Evolutionary conservation across 2,797 vertebrate genomes (phyloP).

Genomic region (Leuciscus waleckii): DNA sequence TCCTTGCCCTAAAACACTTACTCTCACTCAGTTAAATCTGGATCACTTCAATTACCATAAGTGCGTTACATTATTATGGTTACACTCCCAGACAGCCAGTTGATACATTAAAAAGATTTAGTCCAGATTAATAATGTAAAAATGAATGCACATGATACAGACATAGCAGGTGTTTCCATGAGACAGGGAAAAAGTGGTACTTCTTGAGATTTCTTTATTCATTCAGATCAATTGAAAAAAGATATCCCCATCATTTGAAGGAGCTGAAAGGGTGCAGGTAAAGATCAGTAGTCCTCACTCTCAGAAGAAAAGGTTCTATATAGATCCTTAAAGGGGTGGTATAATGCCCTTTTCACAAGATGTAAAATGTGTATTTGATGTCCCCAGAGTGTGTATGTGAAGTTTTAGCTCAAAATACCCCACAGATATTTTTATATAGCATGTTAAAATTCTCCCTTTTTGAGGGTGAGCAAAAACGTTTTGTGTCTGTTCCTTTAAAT

Average conservation of each 20-base stretch:
- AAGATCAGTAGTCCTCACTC: not conserved
- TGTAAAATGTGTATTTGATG: too few relatives aligned
- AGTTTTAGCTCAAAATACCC: too few relatives aligned
- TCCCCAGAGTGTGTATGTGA: too few relatives aligned
- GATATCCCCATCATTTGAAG: not conserved
- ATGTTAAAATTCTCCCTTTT: too few relatives aligned
- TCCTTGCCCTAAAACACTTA: not conserved
- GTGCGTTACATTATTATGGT: not conserved
- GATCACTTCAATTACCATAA: slow-evolving; percentile 4
- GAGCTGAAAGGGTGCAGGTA: not conserved
- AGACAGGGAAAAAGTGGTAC: not conserved
- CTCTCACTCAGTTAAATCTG: not conserved
- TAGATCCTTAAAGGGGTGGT: not conserved
- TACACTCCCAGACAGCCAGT: not conserved
- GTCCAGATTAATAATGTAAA: not conserved
- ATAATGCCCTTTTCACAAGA: too few relatives aligned
- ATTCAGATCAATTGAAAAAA: not conserved
- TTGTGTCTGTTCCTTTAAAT: too few relatives aligned
- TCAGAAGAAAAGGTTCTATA: not conserved
- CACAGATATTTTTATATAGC: too few relatives aligned
- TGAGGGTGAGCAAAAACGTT: too few relatives aligned
- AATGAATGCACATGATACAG: not conserved
- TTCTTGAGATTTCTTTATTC: not conserved
- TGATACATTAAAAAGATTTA: not conserved
- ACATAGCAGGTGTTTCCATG: not conserved